Conservation (phyloP, 1,140 invertebrate genomes). For the Anoplophora glabripennis region DNA sequence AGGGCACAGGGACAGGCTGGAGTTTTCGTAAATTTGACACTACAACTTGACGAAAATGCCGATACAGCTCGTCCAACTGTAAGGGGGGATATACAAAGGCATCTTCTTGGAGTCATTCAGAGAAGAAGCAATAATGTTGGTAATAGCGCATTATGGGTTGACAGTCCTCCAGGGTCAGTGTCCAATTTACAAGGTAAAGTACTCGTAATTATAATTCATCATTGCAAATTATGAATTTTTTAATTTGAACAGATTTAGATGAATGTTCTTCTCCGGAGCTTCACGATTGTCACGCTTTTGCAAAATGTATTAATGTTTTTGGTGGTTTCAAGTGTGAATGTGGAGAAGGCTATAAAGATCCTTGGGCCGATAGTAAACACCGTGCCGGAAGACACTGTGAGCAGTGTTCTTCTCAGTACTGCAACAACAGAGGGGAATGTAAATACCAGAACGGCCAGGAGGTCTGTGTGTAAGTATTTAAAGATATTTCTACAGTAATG, state of each 20-base stretch:
- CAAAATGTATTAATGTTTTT: slow-evolving; percentile 84
- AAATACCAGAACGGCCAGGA: slow-evolving; percentile 72
- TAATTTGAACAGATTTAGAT: slow-evolving; percentile 71
- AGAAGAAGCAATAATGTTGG: slow-evolving; percentile 82
- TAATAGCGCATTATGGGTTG: slow-evolving; percentile 78
- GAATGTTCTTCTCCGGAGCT: slow-evolving; percentile 81
- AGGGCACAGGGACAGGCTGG: slow-evolving; percentile 62
- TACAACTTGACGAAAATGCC: slow-evolving; percentile 69
- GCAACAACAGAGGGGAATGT: slow-evolving; percentile 81
- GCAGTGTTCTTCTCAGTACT: slow-evolving; percentile 72
- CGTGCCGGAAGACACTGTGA: slow-evolving; percentile 71
- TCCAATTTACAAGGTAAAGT: slow-evolving; percentile 44
- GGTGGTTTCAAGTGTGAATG: slow-evolving; percentile 88
- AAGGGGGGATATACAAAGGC: slow-evolving; percentile 74
- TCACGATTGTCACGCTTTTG: slow-evolving; percentile 88
- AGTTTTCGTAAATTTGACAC: slow-evolving; percentile 80
- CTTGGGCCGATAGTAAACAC: slow-evolving; percentile 60
- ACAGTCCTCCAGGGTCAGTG: slow-evolving; percentile 64
- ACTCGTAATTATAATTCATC: no score
- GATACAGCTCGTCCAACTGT: slow-evolving; percentile 67
- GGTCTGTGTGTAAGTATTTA: slow-evolving; percentile 68
- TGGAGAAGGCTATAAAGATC: slow-evolving; percentile 73
- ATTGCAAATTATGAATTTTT: not conserved
- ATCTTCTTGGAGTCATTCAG: slow-evolving; percentile 79
- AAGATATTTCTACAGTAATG: no score